Evolutionary conservation across 2,888 invertebrate species (phyloP), one percentile per base, ranked within the genome.

Genomic region (Tenthredo amoena): DNA sequence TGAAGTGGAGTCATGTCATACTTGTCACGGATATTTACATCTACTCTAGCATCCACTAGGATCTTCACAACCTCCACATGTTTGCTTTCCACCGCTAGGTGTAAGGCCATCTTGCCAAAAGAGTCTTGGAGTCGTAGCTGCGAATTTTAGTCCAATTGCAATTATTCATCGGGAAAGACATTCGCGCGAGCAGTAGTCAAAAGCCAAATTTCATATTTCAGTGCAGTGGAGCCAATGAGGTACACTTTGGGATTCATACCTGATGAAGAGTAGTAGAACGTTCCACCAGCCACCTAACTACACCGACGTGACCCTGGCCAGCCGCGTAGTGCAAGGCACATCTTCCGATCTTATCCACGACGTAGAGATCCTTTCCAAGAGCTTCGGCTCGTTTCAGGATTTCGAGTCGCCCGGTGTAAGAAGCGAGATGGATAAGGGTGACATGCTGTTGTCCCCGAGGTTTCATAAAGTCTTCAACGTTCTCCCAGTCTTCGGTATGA

Each of bases 1-100:
- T 94, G 90, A 83, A 94, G 88, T 4, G 94, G 93, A 21, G 94
- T 93, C 76, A 92, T 89, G 47, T 92, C 92, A 26, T 90, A 90
- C 62, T 91, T 91, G 89, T 94, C 94, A 85, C 88, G 87, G 18
- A 86, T 90, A 87, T 94, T 93, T 50, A 92, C 92, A 74, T 92
- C 86, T 5, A 92, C 92, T 0, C 90, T 91, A 43, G 89, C 90
- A 83, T 91, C 86, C 76, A 94, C 89, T 85, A 93, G 89, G 55
- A 91, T 86, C 50, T 88, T 88, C 62, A 93, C 92, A 15, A 91
- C 89, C 43, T 91, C 90, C n/a, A 91, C 88, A 79, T 92, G 90
- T 86, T 93, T 93, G 81, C 90, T 89, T 87, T 91, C 92, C 47
- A 92, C 93, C 9, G 94, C 94, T 81, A 92, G 90, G 86, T 94